Base-by-base conservation (phyloP, 1,140 invertebrate genomes). In the Argopecten irradians region DNA sequence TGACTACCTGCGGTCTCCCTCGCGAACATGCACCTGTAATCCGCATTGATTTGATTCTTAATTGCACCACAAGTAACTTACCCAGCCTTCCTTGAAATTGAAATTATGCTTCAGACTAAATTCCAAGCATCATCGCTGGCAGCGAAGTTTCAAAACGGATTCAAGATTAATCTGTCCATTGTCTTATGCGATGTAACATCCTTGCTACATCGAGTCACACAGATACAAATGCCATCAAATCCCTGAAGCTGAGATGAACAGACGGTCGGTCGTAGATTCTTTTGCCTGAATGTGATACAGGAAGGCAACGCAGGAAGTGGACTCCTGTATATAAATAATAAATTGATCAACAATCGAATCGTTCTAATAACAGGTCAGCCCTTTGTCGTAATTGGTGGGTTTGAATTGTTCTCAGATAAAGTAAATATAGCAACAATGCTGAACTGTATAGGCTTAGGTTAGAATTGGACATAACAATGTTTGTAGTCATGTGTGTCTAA, bases 71-170 rank as follows among this genome's bases (percentile, higher is more conserved):
- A 22, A 71, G 11, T n/a, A 16, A 71, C 55, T 28, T 71, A 71
- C 55, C 55, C 16, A n/a, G 55, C 55, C 55, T 71, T 71, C 55
- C 55, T 71, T n/a, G 55, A 71, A 71, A 71, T 71, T 71, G 55
- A 71, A 71, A 71, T 71, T 28, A 28, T 71, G 22, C 28, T 16
- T 5, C 1, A 71, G n/a, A 3, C 55, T 71, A 71, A 71, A 71
- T 71, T n/a, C 28, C 28, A 16, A 71, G 11, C 1, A 71, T 71
- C 55, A n/a, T 71, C 22, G n/a, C n/a, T n/a, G n/a, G 16, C 22
- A 71, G n/a, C 55, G 5, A 28, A 71, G n/a, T 71, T 28, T n/a
- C 22, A 71, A 71, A 71, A 28, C 55, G 28, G 55, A 2, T 71
- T 71, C 22, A 13, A 13, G 3, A 55, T 19, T 71, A 16, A 71